A percentile compares a stretch with the other conserved stretches of the same genome.
These are phyloP conservation scores for Lepidurus couesii DNA, from an alignment of 1,140 invertebrate species.

Conservation along the genomic window DNA sequence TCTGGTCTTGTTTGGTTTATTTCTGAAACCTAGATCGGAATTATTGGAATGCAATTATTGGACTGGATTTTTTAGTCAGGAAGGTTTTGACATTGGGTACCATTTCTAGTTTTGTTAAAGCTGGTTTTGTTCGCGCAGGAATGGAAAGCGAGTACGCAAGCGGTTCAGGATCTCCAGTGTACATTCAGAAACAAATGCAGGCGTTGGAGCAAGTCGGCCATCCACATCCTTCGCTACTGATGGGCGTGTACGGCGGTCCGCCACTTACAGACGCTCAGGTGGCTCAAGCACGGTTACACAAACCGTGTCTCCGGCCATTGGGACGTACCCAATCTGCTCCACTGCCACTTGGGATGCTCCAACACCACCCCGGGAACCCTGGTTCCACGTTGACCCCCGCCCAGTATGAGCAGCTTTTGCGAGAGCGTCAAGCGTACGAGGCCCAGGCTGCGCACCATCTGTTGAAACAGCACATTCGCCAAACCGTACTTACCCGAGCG, in stretches of 20 bases:
- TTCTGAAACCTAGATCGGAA: not conserved
- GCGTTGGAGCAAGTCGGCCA: conserved; percentile 48
- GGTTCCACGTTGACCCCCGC: conserved; percentile 42
- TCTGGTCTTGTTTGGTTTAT: too few relatives aligned
- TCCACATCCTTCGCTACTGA: conserved; percentile 32
- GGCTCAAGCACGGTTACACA: conserved; percentile 66
- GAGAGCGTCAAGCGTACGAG: conserved; percentile 56
- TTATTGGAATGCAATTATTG: too few relatives aligned
- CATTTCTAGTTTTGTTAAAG: conserved; percentile 37
- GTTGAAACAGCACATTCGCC: conserved; percentile 78
- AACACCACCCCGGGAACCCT: conserved; percentile 49
- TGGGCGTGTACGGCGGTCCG: conserved; percentile 42
- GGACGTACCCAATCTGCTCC: conserved; percentile 90
- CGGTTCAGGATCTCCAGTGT: conserved; percentile 47
- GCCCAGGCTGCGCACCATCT: conserved; percentile 59
- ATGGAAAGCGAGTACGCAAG: conserved; percentile 46
- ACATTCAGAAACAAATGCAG: conserved; percentile 59
- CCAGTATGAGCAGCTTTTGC: conserved; percentile 58
- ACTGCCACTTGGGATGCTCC: conserved; percentile 84
- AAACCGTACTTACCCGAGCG: conserved; percentile 75
- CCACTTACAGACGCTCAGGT: conserved; percentile 60
- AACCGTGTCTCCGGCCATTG: conserved; percentile 68
- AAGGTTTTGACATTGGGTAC: not conserved
- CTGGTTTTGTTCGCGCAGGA: conserved; percentile 63
- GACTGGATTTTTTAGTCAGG: not conserved